Evolutionary conservation across 1,140 invertebrate genomes (phyloP).

Genomic region (Drosophila bifasciata): DNA sequence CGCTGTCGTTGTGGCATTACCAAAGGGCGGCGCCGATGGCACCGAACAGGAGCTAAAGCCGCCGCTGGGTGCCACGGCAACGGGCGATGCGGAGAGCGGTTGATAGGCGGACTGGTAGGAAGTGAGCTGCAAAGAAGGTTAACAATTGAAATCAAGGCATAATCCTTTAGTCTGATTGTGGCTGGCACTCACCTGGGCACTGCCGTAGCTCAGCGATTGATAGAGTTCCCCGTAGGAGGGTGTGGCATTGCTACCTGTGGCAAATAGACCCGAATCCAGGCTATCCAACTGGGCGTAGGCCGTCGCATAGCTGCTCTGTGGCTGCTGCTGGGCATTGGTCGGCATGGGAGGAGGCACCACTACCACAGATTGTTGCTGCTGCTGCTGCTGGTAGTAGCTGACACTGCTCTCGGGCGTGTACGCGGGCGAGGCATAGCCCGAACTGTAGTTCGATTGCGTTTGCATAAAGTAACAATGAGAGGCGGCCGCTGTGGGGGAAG

Average conservation of each 20-base stretch:
- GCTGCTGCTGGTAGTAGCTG: constrained; percentile 74
- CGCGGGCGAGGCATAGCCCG: constrained; percentile 78
- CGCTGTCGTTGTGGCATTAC: constrained; percentile 76
- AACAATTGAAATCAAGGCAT: neutral
- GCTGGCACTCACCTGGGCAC: constrained; percentile 49
- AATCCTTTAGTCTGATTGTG: neutral
- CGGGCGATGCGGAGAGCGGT: constrained; percentile 32
- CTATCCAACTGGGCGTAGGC: constrained; percentile 67
- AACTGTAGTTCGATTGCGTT: constrained; percentile 81
- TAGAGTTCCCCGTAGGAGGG: constrained; percentile 79
- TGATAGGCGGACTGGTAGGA: constrained; percentile 59
- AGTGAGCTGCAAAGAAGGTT: constrained; percentile 36
- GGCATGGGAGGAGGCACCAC: constrained; percentile 11
- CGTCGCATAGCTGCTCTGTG: constrained; percentile 37
- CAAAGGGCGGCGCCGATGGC: constrained; percentile 73
- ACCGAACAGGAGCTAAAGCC: constrained; percentile 76
- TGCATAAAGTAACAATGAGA: constrained; percentile 72
- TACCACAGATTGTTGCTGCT: constrained; percentile 25
- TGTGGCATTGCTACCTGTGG: constrained; percentile 58
- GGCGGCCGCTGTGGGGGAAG: constrained; percentile 5
- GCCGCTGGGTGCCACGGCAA: constrained; percentile 13
- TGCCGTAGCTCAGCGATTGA: constrained; percentile 60
- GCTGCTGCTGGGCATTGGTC: constrained; percentile 19
- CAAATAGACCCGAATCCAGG: constrained; percentile 66
- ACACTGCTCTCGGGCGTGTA: constrained; percentile 69